Conservation (phyloP, 2,888 invertebrate species). For the Pterobdella sp. region DNA sequence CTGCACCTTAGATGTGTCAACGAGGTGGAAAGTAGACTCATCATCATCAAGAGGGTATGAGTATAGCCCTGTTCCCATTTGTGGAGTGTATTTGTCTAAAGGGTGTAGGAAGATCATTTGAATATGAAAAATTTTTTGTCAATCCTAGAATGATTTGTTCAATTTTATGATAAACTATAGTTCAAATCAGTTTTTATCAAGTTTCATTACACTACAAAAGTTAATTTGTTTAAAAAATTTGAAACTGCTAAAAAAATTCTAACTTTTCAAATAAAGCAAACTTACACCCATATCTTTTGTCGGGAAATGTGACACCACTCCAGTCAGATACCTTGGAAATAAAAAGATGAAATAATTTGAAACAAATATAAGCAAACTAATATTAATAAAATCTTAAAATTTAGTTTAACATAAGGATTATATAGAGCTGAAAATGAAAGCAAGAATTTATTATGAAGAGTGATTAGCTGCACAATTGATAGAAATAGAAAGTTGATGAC, state of each 20-base stretch:
- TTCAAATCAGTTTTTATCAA: not conserved
- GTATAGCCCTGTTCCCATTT: conserved; percentile 73
- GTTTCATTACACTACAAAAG: not conserved
- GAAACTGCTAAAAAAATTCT: not conserved
- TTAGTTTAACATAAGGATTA: not conserved
- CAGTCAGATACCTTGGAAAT: conserved; percentile 73
- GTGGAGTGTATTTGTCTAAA: conserved; percentile 49
- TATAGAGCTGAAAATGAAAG: not conserved
- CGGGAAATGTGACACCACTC: conserved; percentile 85
- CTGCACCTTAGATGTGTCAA: conserved; percentile 68
- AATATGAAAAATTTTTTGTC: not conserved
- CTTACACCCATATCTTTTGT: conserved; percentile 73
- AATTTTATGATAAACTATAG: no score
- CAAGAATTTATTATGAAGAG: not conserved
- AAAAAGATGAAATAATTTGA: not conserved
- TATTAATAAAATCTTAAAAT: not conserved
- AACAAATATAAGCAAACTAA: not conserved
- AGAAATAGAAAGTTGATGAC: not conserved
- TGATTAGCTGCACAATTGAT: not conserved
- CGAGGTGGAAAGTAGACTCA: conserved; percentile 93
- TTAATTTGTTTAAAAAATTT: not conserved
- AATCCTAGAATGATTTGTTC: no score
- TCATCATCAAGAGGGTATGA: conserved; percentile 98
- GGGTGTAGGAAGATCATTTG: conserved; percentile 12
- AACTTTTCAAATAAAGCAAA: conserved; percentile 9